These are phyloP conservation scores for Leucopternis melanops DNA, from an alignment of 2,113 vertebrate species.

Conservation along the genomic window DNA sequence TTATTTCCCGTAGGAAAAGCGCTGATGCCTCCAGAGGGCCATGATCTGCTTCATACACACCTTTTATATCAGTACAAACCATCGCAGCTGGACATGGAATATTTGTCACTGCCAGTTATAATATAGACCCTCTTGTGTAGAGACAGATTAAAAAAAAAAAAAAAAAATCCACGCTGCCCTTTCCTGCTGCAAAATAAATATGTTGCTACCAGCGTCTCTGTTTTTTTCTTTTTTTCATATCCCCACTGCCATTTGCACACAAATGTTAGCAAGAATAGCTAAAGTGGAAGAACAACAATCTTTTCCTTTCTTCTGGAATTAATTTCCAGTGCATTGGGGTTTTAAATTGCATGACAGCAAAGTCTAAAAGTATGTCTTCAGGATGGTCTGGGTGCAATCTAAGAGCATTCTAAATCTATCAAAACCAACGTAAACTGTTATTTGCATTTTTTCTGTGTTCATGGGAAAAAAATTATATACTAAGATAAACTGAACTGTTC, in stretches of 20 bases:
- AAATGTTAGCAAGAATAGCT: neutral
- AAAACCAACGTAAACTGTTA: neutral
- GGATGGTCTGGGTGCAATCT: neutral
- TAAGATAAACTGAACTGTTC: neutral
- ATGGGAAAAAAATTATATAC: neutral
- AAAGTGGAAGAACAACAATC: neutral
- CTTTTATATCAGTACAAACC: neutral
- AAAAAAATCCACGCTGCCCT: neutral
- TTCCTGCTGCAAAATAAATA: neutral
- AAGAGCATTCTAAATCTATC: neutral
- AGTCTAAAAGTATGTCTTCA: neutral
- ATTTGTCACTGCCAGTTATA: neutral
- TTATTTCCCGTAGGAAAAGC: neutral
- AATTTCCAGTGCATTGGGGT: neutral
- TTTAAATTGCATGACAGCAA: neutral
- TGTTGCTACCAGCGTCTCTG: rapidly evolving
- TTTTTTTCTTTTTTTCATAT: too few species aligned
- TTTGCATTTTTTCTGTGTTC: neutral
- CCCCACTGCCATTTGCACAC: neutral
- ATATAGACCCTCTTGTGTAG: neutral
- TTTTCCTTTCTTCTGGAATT: neutral
- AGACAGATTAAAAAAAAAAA: neutral
- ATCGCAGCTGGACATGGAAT: neutral
- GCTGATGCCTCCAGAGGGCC: neutral
- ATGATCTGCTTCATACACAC: neutral